A percentile compares a stretch with the other conserved stretches of the same genome.
Evolutionary conservation across 2,888 invertebrate genomes (phyloP).

Genomic region (Drosophila setosimentum): DNA sequence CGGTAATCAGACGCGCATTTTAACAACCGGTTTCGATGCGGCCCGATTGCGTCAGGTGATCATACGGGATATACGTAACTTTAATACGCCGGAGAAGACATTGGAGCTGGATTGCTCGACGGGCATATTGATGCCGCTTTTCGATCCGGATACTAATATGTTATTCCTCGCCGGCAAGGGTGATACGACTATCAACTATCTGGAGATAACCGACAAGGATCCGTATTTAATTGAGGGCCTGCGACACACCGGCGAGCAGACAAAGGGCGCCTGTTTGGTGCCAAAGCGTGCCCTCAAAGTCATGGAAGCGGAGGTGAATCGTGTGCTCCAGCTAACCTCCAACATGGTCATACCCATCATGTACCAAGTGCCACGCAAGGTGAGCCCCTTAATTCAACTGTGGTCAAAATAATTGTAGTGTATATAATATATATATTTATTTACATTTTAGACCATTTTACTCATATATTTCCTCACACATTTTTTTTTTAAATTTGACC

Average conservation of each 20-base stretch:
- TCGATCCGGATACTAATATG: slow-evolving; percentile 97
- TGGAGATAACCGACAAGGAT: slow-evolving; percentile 95
- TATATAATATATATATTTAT: background rate
- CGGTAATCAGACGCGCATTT: slow-evolving; percentile 92
- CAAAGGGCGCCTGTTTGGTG: slow-evolving; percentile 96
- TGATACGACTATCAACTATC: slow-evolving; percentile 95
- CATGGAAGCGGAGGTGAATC: slow-evolving; percentile 98
- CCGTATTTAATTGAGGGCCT: slow-evolving; percentile 95
- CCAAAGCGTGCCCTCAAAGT: slow-evolving; percentile 96
- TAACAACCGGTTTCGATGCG: slow-evolving; percentile 96
- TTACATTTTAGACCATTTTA: background rate
- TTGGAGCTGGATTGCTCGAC: slow-evolving; percentile 94
- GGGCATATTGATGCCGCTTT: slow-evolving; percentile 96
- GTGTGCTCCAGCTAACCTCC: slow-evolving; percentile 94
- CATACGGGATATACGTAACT: slow-evolving; percentile 94
- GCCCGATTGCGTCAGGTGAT: slow-evolving; percentile 94
- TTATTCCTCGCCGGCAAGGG: slow-evolving; percentile 97
- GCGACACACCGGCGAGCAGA: slow-evolving; percentile 96
- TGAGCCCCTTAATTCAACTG: slow-evolving; percentile 77
- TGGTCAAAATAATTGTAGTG: background rate
- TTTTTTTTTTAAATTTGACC: too few relatives aligned
- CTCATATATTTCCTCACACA: background rate
- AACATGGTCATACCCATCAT: slow-evolving; percentile 95
- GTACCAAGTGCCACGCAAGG: slow-evolving; percentile 97
- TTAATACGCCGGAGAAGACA: slow-evolving; percentile 91